phyloP scores from a whole-genome alignment of 2,113 vertebrate genomes.

The Dipodomys spectabilis region DNA sequence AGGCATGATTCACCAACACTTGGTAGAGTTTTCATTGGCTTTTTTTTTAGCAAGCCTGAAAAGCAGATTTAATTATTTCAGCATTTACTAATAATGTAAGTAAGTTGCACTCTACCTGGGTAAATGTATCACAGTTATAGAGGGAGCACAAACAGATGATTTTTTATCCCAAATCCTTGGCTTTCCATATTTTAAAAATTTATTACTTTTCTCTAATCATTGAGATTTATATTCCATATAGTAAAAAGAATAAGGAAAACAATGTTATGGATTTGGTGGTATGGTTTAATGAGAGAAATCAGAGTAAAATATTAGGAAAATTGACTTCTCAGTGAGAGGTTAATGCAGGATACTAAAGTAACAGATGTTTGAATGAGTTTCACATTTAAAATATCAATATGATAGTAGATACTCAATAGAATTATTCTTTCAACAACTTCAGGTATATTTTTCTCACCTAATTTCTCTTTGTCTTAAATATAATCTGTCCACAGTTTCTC shows the following conservation, averaged over 20 bases:
- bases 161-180: neutral
- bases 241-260: neutral
- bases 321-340: neutral
- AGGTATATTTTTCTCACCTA: conserved; percentile 55
- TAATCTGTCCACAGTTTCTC: neutral
- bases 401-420: neutral
- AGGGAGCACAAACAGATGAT: neutral
- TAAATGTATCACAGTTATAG: neutral
- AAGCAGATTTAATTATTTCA: neutral
- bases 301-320: neutral
- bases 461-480: conserved; percentile 56
- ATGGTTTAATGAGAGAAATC: neutral
- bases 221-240: neutral
- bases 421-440: conserved; percentile 59
- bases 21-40: neutral
- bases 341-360: neutral
- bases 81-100: neutral
- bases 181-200: neutral
- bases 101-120: neutral
- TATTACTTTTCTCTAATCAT: neutral
- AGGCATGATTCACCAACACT: too few species aligned
- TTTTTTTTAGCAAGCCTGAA: neutral
- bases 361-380: neutral
- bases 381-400: neutral
- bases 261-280: neutral